Evolutionary conservation across 2,113 vertebrate genomes (phyloP).

Genomic region (Heteronetta atricapilla): DNA sequence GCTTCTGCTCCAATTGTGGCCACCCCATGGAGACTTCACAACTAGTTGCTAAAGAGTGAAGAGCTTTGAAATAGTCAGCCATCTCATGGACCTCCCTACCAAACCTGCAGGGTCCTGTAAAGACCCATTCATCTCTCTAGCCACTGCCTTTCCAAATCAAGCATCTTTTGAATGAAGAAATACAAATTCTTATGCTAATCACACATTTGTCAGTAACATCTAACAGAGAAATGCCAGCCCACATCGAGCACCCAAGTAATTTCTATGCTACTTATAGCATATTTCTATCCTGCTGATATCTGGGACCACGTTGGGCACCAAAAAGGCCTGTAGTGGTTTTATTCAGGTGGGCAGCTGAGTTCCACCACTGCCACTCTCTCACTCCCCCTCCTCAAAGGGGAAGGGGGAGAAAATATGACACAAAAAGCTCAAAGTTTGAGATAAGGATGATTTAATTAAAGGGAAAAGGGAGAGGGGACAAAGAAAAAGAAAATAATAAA

Average conservation of each 20-base stretch:
- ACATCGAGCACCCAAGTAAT: not conserved
- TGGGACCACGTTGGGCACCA: no score
- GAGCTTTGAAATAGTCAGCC: accelerated
- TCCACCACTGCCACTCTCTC: no score
- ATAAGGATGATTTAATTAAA: no score
- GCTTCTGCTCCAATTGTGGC: not conserved
- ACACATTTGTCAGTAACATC: not conserved
- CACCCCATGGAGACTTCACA: not conserved
- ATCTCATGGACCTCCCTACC: no score
- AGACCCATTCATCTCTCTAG: not conserved
- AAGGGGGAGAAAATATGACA: no score
- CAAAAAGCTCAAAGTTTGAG: no score
- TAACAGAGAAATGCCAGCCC: not conserved
- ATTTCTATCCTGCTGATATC: not conserved
- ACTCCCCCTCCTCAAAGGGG: no score
- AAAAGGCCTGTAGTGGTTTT: no score
- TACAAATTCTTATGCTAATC: not conserved
- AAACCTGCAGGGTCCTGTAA: not conserved
- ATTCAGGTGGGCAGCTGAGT: no score
- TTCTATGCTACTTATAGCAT: not conserved
- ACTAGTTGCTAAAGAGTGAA: not conserved
- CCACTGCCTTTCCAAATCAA: not conserved
- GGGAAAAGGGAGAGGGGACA: no score
- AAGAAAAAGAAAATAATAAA: no score
- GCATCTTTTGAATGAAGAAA: not conserved